These are phyloP conservation scores for Liasis olivaceus DNA, from an alignment of 2,797 vertebrate species.

Conservation along the genomic window DNA sequence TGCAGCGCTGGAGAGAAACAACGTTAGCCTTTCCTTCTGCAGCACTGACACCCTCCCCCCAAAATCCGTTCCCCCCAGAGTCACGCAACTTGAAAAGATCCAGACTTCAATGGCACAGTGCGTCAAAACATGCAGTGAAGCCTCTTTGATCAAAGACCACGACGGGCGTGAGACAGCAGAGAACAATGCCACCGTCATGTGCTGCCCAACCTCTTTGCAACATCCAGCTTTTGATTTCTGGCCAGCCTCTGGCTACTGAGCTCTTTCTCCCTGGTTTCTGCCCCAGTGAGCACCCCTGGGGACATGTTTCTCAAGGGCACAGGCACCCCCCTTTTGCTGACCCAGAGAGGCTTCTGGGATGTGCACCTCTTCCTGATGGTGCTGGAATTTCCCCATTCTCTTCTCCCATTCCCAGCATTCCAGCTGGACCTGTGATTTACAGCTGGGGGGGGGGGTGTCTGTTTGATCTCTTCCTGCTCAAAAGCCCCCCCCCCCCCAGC, in stretches of 20 bases:
- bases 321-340: background rate
- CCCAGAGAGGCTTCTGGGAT: background rate
- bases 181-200: background rate
- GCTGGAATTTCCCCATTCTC: background rate
- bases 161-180: background rate
- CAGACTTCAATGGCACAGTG: background rate
- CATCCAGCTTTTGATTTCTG: background rate
- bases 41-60: background rate
- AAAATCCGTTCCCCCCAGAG: background rate
- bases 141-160: background rate
- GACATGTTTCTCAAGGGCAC: background rate
- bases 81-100: background rate
- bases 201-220: background rate
- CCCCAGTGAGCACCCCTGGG: no score
- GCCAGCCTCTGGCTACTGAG: background rate
- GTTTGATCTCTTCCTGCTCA: background rate
- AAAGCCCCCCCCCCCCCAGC: background rate
- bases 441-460: background rate
- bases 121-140: background rate
- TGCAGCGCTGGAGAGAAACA: background rate
- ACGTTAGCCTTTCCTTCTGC: background rate
- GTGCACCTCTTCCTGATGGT: background rate
- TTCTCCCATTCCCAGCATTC: background rate
- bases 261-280: background rate
- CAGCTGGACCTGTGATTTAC: background rate